phyloP scores from a whole-genome alignment of 1,140 invertebrate species.

The Drosophila grimshawi region DNA sequence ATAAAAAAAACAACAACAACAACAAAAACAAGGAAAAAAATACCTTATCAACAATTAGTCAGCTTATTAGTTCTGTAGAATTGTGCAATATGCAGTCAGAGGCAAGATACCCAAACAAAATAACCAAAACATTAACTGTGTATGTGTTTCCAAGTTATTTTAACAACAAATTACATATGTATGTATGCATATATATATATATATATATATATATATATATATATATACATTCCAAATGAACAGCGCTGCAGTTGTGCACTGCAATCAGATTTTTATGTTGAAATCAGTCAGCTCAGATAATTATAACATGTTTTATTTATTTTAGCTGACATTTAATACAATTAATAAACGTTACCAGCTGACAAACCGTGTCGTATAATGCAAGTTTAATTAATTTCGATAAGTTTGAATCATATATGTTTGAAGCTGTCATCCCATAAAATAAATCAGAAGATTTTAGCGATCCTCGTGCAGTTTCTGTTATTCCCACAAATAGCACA shows the following conservation, averaged over 20 bases:
- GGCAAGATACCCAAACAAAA: conserved; percentile 77
- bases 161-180: no score
- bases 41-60: background rate
- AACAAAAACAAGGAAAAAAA: background rate
- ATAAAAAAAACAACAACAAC: background rate
- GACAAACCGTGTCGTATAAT: background rate
- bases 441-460: no score
- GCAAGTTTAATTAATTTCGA: no score
- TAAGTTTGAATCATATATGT: no score
- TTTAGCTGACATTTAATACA: background rate
- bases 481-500: no score
- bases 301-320: background rate
- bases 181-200: background rate
- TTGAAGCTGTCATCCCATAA: no score
- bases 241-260: background rate
- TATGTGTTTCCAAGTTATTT: no score
- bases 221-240: conserved; percentile 56
- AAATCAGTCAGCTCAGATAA: background rate
- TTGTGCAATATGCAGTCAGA: conserved; percentile 50
- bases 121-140: no score
- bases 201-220: conserved; percentile 23
- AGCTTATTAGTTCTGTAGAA: conserved; percentile 71
- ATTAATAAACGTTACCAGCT: background rate
- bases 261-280: background rate
- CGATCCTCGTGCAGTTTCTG: no score